Evolutionary conservation across 2,113 vertebrate species (phyloP).

Genomic region (Megaleporinus macrocephalus): DNA sequence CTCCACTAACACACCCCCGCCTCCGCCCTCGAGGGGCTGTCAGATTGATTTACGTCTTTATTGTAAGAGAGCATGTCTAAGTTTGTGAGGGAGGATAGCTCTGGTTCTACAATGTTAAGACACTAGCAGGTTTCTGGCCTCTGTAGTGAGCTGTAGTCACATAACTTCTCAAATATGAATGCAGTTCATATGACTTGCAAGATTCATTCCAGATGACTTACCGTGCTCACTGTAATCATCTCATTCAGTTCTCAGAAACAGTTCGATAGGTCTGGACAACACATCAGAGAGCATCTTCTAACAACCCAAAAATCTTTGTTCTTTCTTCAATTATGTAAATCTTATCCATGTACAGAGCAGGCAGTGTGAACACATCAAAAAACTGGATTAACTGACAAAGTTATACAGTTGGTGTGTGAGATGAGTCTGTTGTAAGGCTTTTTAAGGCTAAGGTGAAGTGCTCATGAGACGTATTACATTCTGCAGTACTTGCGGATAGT

Average conservation of each 20-base stretch:
- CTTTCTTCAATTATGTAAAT: not conserved
- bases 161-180: not conserved
- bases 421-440: not conserved
- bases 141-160: not conserved
- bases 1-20: not conserved
- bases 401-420: not conserved
- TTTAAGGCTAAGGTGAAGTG: not conserved
- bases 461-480: not conserved
- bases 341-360: not conserved
- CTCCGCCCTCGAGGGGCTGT: not conserved
- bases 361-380: not conserved
- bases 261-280: constrained; percentile 17
- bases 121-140: not conserved
- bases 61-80: constrained; percentile 4
- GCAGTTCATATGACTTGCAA: not conserved
- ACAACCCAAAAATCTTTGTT: constrained; percentile 15
- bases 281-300: constrained; percentile 17
- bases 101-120: constrained; percentile 1
- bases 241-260: constrained; percentile 10
- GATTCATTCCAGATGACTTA: constrained; percentile 29
- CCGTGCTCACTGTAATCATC: not conserved
- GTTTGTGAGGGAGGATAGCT: not conserved
- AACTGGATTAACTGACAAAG: not conserved
- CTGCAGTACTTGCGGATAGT: constrained; percentile 10
- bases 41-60: constrained; percentile 11